These are phyloP conservation scores for Theristicus caerulescens DNA, from an alignment of 2,113 vertebrate species.

Conservation along the genomic window DNA sequence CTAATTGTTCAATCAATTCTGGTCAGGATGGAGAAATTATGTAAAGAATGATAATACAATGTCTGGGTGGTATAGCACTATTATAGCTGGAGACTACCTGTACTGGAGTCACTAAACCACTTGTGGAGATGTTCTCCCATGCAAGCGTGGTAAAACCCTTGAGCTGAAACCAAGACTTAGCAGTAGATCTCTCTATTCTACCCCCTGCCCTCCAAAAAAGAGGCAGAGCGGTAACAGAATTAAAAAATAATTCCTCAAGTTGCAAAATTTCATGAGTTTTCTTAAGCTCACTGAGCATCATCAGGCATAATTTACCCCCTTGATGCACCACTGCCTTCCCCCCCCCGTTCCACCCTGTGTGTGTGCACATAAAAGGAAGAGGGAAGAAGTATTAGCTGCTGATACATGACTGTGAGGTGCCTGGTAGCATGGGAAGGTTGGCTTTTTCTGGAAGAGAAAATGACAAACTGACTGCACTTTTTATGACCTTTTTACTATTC, in stretches of 20 bases:
- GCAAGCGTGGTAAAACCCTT: neutral
- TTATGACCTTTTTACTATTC: constrained; percentile 36
- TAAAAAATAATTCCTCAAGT: neutral
- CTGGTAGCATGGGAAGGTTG: neutral
- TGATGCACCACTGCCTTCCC: neutral
- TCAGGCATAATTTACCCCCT: neutral
- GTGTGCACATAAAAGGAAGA: neutral
- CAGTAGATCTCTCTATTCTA: neutral
- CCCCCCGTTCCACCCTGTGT: neutral
- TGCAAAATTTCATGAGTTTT: neutral
- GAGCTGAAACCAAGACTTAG: neutral
- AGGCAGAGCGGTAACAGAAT: neutral
- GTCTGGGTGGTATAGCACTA: neutral
- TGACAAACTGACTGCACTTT: neutral
- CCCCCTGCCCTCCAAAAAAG: rapidly evolving
- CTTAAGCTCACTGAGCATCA: neutral
- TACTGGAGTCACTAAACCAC: neutral
- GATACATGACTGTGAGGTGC: neutral
- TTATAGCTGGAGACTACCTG: neutral
- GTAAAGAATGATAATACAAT: neutral
- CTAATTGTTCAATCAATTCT: neutral
- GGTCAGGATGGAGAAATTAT: neutral
- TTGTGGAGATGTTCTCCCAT: neutral
- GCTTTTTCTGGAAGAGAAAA: neutral
- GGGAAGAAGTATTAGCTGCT: neutral